Conservation (phyloP, 2,888 invertebrate genomes). For the Ramazzottius varieornatus region DNA sequence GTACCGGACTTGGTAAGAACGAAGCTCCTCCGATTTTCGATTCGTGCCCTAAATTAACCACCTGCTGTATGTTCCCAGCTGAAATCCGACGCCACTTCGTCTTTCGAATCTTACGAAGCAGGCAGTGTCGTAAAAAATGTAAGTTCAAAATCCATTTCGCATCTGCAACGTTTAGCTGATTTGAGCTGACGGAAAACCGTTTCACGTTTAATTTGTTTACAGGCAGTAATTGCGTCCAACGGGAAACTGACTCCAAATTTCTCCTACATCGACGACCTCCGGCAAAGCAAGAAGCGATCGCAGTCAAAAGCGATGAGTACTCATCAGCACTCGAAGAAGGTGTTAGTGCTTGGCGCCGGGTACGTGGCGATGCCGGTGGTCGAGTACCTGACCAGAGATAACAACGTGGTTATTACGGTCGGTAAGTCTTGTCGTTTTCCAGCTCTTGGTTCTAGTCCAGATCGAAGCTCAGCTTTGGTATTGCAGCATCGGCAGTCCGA, state of each 20-base stretch:
- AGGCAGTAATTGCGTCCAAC: conserved; percentile 90
- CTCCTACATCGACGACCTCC: conserved; percentile 72
- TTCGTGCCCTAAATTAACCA: conserved; percentile 2
- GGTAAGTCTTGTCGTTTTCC: conserved; percentile 28
- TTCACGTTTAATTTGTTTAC: conserved; percentile 17
- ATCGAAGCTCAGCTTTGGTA: conserved; percentile 9
- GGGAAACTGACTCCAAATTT: conserved; percentile 69
- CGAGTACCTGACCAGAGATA: conserved; percentile 62
- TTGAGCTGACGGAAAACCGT: not conserved
- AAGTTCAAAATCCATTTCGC: conserved; percentile 22
- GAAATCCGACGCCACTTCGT: conserved; percentile 48
- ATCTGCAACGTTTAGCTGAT: not conserved
- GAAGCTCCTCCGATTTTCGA: not conserved
- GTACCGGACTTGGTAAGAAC: conserved; percentile 44
- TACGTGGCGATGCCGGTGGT: conserved; percentile 76
- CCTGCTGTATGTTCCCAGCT: conserved; percentile 22
- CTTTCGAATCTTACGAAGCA: conserved; percentile 49
- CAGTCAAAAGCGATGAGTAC: conserved; percentile 10
- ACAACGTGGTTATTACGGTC: conserved; percentile 50
- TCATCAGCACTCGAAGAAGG: conserved; percentile 30
- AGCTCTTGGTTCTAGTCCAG: not conserved
- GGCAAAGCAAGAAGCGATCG: conserved; percentile 33
- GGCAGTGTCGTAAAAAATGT: conserved; percentile 27
- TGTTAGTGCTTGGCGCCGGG: conserved; percentile 78
- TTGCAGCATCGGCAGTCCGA: conserved; percentile 44